phyloP scores from a whole-genome alignment of 2,797 vertebrate species.

The Columba guinea region DNA sequence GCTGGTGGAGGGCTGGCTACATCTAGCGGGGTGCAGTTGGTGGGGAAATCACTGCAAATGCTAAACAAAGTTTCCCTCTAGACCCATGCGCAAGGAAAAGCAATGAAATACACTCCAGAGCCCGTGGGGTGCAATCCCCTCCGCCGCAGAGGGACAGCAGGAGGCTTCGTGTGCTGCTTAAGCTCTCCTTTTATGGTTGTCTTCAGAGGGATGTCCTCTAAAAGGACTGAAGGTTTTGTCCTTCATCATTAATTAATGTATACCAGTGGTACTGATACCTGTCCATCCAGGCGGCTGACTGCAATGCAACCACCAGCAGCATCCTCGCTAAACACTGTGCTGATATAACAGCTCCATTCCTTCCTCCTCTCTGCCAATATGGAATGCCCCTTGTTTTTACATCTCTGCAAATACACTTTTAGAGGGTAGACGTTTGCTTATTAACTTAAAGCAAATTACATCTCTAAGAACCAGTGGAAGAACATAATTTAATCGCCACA shows the following conservation, averaged over 20 bases:
- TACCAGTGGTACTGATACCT: accelerated
- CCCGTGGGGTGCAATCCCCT: accelerated
- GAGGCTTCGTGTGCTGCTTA: neutral
- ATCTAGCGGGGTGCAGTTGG: neutral
- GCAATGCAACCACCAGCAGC: neutral
- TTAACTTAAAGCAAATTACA: constrained; percentile 34
- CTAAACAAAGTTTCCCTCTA: neutral
- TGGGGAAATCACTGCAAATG: neutral
- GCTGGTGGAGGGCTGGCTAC: neutral
- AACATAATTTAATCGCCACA: neutral
- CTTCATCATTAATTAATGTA: neutral
- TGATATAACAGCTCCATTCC: neutral
- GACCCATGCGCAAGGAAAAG: neutral
- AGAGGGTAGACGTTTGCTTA: constrained; percentile 15
- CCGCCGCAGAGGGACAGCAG: accelerated
- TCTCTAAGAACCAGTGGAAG: constrained; percentile 19
- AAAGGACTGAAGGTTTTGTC: neutral
- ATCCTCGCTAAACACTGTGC: neutral
- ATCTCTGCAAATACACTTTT: neutral
- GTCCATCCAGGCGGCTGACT: accelerated
- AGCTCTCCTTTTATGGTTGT: neutral
- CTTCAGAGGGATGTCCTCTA: neutral
- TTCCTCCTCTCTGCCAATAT: neutral
- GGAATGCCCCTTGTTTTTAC: constrained; percentile 1
- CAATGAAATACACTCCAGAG: neutral